Percentiles rank a stretch among this genome's conserved stretches.
These are phyloP conservation scores for Patagioenas fasciata DNA, from an alignment of 2,113 vertebrate species.

Conservation along the genomic window DNA sequence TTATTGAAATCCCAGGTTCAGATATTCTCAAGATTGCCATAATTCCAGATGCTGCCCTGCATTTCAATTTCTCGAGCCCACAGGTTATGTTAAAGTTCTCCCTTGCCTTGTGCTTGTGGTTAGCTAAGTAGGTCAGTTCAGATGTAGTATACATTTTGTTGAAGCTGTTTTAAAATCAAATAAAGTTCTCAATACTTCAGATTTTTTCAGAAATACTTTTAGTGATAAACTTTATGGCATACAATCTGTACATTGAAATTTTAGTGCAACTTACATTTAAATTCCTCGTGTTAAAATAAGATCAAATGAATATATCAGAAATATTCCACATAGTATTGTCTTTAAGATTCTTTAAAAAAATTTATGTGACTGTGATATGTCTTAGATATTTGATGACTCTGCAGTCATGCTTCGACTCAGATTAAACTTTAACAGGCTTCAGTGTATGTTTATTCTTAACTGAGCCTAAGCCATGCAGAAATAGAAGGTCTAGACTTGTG, in stretches of 20 bases:
- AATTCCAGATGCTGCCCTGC: neutral
- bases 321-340: neutral
- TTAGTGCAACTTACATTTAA: neutral
- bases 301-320: neutral
- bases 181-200: neutral
- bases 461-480: neutral
- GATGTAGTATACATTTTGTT: neutral
- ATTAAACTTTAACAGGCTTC: neutral
- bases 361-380: neutral
- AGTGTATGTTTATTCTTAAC: neutral
- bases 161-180: neutral
- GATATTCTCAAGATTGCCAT: neutral
- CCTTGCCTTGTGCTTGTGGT: neutral
- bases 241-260: neutral
- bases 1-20: neutral
- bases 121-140: neutral
- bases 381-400: neutral
- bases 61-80: neutral
- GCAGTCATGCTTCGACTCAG: fast-evolving
- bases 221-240: neutral
- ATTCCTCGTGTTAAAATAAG: neutral
- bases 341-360: neutral
- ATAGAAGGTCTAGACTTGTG: neutral
- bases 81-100: neutral
- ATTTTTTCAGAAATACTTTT: neutral